phyloP scores from a whole-genome alignment of 35 echinoderm and acorn worm species.

The Patiria miniata region DNA sequence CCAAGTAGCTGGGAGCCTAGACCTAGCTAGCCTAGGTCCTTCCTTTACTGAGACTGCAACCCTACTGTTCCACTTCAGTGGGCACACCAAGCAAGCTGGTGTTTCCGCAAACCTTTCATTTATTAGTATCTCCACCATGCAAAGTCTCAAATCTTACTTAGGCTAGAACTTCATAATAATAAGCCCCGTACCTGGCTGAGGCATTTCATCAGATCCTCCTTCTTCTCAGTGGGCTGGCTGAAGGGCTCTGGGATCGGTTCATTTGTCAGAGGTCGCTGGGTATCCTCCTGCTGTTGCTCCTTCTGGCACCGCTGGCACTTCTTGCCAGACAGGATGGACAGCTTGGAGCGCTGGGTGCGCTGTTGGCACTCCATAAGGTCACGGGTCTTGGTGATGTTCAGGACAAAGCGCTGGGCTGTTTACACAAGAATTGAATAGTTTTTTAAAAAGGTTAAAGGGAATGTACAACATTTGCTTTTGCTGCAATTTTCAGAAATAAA shows the following conservation, averaged over 20 bases:
- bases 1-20: no score
- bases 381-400: constrained; percentile 68
- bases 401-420: neutral
- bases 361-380: constrained; percentile 36
- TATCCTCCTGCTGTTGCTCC: neutral
- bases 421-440: neutral
- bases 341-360: neutral
- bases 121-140: no score
- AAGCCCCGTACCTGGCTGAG: neutral
- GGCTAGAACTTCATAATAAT: no score
- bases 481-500: no score
- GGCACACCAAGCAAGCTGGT: no score
- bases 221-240: neutral
- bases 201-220: neutral
- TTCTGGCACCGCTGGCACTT: neutral
- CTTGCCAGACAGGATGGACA: constrained; percentile 2
- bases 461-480: neutral
- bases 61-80: no score
- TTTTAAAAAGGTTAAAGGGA: neutral
- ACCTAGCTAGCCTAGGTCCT: no score
- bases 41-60: no score
- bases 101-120: no score
- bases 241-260: no score
- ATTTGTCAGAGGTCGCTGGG: neutral
- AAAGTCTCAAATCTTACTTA: neutral